These are phyloP conservation scores for Corythornis vintsioides DNA, from an alignment of 2,113 vertebrate genomes.

Conservation along the genomic window DNA sequence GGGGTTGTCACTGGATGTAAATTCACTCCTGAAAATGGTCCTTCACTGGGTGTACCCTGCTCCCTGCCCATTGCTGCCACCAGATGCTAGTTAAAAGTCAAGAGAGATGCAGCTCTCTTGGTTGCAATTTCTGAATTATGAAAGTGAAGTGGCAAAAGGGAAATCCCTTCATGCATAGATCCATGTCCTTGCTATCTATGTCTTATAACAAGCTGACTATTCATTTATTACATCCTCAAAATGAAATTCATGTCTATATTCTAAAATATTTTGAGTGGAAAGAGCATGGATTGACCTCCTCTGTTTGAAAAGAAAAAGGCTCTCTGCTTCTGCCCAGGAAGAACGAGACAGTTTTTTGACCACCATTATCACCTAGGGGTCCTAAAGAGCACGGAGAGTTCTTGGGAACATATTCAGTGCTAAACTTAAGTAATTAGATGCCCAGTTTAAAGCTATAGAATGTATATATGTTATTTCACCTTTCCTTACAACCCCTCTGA, in stretches of 20 bases:
- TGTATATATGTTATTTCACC: not conserved
- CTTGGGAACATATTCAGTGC: not conserved
- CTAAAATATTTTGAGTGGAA: not conserved
- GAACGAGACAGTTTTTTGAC: accelerated
- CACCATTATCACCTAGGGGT: not conserved
- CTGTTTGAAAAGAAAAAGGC: not conserved
- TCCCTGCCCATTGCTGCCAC: not conserved
- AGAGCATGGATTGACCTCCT: not conserved
- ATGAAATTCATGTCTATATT: not conserved
- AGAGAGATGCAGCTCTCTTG: not conserved
- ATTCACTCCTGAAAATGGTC: not conserved
- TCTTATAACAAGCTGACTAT: not conserved
- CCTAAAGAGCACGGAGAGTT: not conserved
- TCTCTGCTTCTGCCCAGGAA: not conserved
- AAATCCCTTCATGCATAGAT: not conserved
- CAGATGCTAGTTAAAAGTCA: not conserved
- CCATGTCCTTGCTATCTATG: accelerated
- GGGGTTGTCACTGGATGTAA: not conserved
- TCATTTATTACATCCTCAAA: not conserved
- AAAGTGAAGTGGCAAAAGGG: not conserved
- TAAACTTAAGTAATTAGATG: not conserved
- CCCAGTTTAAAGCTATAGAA: not conserved
- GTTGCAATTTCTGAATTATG: not conserved
- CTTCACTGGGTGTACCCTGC: accelerated
- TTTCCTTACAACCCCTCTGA: not conserved